Evolutionary conservation across 2,888 invertebrate genomes (phyloP).

Genomic region (Pandemis cinnamomeana): DNA sequence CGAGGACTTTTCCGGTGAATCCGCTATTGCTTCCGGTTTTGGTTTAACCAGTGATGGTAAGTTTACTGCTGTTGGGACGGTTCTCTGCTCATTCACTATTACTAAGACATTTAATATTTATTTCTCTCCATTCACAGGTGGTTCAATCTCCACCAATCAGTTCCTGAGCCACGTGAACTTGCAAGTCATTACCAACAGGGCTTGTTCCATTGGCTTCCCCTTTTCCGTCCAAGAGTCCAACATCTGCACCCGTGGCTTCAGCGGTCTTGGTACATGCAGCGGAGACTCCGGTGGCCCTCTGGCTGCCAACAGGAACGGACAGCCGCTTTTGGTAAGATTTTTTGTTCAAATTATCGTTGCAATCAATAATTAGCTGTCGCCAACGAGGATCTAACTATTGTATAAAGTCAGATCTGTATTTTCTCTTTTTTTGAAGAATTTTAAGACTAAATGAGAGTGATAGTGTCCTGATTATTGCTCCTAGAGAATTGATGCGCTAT

Average conservation of each 20-base stretch:
- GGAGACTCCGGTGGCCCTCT: conserved; percentile 54
- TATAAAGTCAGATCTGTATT: no score
- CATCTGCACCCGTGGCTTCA: conserved; percentile 48
- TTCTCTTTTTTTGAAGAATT: no score
- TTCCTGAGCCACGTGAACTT: conserved; percentile 48
- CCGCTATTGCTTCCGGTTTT: conserved; percentile 32
- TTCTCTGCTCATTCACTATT: background rate
- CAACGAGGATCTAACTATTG: no score
- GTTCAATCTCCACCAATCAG: conserved; percentile 45
- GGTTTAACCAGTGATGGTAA: conserved; percentile 45
- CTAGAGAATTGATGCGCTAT: no score
- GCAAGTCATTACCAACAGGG: conserved; percentile 45
- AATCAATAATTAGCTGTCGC: no score
- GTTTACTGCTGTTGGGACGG: background rate
- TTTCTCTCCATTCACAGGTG: conserved; percentile 43
- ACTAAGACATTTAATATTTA: background rate
- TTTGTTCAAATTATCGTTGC: no score
- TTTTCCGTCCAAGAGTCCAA: conserved; percentile 42
- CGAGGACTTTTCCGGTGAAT: conserved; percentile 27
- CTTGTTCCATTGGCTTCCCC: conserved; percentile 46
- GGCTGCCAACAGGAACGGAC: conserved; percentile 26
- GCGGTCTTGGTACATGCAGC: conserved; percentile 46
- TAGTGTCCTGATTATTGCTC: no score
- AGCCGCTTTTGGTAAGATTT: conserved; percentile 28
- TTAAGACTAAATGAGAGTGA: no score